phyloP scores from a whole-genome alignment of 1,140 invertebrate species.

The Brachionus manjavacas region DNA sequence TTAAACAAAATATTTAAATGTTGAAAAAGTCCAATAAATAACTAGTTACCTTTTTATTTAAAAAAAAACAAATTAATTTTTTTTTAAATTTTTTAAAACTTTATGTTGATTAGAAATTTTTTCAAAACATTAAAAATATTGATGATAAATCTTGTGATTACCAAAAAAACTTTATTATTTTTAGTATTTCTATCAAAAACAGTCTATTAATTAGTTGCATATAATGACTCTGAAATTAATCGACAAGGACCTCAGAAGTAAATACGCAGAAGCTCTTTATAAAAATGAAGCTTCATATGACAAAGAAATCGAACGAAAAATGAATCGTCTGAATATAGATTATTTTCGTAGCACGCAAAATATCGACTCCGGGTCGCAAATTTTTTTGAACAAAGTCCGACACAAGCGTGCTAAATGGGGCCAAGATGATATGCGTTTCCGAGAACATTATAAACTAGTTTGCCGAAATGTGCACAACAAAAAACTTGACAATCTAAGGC shows the following conservation, averaged over 20 bases:
- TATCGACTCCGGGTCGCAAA: slow-evolving; percentile 21
- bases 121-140: not conserved
- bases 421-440: slow-evolving; percentile 31
- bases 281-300: slow-evolving; percentile 39
- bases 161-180: not conserved
- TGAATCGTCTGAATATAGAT: not conserved
- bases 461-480: slow-evolving; percentile 35
- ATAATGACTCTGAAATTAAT: slow-evolving; percentile 32
- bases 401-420: slow-evolving; percentile 30
- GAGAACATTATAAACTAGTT: slow-evolving; percentile 18
- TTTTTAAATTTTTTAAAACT: not conserved
- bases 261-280: slow-evolving; percentile 36
- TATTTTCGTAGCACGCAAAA: slow-evolving; percentile 4
- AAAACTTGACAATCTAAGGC: slow-evolving; percentile 30
- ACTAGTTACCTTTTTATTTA: not conserved
- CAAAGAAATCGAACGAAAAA: slow-evolving; percentile 18
- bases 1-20: not conserved
- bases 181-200: not conserved
- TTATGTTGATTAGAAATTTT: not conserved
- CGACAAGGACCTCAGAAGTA: slow-evolving; percentile 32
- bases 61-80: not conserved
- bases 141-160: not conserved
- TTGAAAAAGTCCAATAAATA: not conserved
- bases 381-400: slow-evolving; percentile 21
- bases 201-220: not conserved